Evolutionary conservation across 2,113 vertebrate genomes (phyloP), one percentile per base, ranked within the genome.

Genomic region (Leptodactylus fuscus): DNA sequence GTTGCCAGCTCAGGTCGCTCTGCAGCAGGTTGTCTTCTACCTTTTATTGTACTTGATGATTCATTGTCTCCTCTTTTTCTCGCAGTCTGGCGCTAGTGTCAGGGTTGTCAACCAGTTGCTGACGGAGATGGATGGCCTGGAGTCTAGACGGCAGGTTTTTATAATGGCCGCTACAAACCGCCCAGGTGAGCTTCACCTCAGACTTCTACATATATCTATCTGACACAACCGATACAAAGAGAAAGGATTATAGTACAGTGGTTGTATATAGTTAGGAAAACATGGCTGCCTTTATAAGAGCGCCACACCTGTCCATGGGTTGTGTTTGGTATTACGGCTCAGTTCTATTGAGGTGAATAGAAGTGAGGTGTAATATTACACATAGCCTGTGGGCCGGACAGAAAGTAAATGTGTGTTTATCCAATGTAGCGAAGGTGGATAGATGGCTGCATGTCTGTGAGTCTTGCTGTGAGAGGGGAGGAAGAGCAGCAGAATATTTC

Each of bases 141-240:
- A 98, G 93, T 87, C 93, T 0, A 94, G 98, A 2, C 93, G 91
- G 36, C 97, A 98, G 87, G 97, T 99, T 44, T 99, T 99, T 91
- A 96, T 99, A 83, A 97, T 99, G 97, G 98, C 98, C 51, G 98
- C 97, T 15, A 99, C 97, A 22, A 99, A 99, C 91, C 94, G 98
- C 81, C 97, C 98, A 94, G 98, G 98, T 98, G 73, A 91, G 90
- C 32, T 44, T 44, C 9, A 44, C n/a, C n/a, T n/a, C n/a, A n/a
- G n/a, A n/a, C n/a, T n/a, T n/a, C n/a, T n/a, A n/a, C n/a, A n/a
- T n/a, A n/a, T n/a, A n/a, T n/a, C n/a, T n/a, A n/a, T n/a, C n/a
- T n/a, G n/a, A n/a, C n/a, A n/a, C n/a, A n/a, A n/a, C n/a, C n/a
- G n/a, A n/a, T n/a, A n/a, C n/a, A n/a, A n/a, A n/a, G n/a, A n/a